Evolutionary conservation across 1,140 invertebrate species (phyloP).

Genomic region (Aporrectodea caliginosa): DNA sequence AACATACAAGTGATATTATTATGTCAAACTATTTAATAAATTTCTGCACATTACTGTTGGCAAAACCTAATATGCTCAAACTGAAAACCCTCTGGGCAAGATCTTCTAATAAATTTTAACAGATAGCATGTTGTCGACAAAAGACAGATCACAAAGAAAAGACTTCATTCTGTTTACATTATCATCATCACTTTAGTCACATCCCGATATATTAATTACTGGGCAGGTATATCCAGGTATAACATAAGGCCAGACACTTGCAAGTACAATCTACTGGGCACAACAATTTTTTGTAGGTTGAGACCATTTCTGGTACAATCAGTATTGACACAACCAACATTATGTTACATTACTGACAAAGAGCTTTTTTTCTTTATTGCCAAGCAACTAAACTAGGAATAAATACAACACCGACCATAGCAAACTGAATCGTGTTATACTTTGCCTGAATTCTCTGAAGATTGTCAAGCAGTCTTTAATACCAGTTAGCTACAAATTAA

Average conservation of each 20-base stretch:
- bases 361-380: background rate
- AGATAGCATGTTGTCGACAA: too few species aligned
- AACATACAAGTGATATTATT: too few species aligned
- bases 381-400: background rate
- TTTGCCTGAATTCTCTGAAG: background rate
- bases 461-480: background rate
- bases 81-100: too few species aligned
- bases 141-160: too few species aligned
- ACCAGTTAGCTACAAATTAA: background rate
- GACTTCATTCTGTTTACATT: too few species aligned
- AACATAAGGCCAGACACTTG: background rate
- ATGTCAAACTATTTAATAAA: too few species aligned
- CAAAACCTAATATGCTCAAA: too few species aligned
- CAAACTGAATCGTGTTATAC: too few species aligned
- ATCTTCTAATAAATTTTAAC: too few species aligned
- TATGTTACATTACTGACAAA: background rate
- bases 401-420: background rate
- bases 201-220: too few species aligned
- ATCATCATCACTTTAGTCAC: too few species aligned
- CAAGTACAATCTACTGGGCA: background rate
- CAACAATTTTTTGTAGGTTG: background rate
- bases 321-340: background rate
- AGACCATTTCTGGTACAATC: background rate
- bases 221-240: background rate
- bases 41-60: too few species aligned